These are phyloP conservation scores for Zalophus californianus DNA, from an alignment of 2,797 vertebrate species.

Conservation along the genomic window DNA sequence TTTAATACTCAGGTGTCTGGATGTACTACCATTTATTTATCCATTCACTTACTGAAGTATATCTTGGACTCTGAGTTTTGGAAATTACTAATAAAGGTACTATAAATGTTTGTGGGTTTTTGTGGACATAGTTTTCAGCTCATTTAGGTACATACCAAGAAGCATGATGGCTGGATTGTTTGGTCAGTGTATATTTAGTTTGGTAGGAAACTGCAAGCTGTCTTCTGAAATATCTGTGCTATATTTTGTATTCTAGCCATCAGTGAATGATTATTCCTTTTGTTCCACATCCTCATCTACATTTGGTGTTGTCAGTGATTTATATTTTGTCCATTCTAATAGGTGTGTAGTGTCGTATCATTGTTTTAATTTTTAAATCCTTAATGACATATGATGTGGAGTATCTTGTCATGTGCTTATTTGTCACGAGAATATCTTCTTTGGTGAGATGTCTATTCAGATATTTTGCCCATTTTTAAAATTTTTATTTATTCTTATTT, in stretches of 20 bases:
- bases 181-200: not conserved
- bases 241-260: not conserved
- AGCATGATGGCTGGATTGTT: not conserved
- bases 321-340: not conserved
- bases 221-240: not conserved
- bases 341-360: accelerated
- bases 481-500: too few species aligned
- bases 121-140: not conserved
- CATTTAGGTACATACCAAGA: not conserved
- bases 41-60: not conserved
- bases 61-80: not conserved
- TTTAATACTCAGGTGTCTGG: not conserved
- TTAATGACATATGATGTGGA: not conserved
- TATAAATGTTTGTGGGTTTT: not conserved
- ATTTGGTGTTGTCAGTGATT: not conserved
- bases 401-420: not conserved
- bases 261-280: not conserved
- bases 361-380: not conserved
- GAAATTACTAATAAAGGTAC: not conserved
- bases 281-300: not conserved
- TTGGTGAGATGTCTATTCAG: not conserved
- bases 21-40: not conserved
- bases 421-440: not conserved
- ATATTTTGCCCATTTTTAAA: not conserved
- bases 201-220: not conserved